Percentiles rank a stretch among this genome's conserved stretches.
Evolutionary conservation across 2,888 invertebrate genomes (phyloP).

Genomic region (Drosophila paranaensis): DNA sequence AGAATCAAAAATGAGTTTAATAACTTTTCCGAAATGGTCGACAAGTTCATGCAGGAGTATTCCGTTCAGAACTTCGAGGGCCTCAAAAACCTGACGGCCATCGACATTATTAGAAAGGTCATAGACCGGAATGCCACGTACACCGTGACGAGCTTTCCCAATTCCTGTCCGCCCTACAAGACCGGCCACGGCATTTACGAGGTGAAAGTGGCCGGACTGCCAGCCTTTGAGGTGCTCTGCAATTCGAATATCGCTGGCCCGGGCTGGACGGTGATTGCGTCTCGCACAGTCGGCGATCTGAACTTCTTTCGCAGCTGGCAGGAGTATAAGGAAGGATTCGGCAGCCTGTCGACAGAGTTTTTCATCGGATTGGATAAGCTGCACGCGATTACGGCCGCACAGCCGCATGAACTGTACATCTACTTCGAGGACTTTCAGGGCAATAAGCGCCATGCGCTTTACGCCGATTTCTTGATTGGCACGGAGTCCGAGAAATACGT

Average conservation of each 20-base stretch:
- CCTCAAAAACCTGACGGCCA: neutral
- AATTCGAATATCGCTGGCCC: conserved; percentile 12
- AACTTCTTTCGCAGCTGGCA: conserved; percentile 87
- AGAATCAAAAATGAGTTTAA: neutral
- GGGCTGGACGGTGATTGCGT: conserved; percentile 89
- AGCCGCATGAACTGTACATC: conserved; percentile 87
- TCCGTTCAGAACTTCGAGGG: neutral
- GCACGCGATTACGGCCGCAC: conserved; percentile 84
- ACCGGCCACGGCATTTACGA: conserved; percentile 3
- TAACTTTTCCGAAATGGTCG: neutral
- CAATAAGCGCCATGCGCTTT: conserved; percentile 86
- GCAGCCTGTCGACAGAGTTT: conserved; percentile 89
- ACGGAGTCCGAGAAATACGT: neutral
- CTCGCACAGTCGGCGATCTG: conserved; percentile 87
- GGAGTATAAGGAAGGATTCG: conserved; percentile 89
- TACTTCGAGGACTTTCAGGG: conserved; percentile 87
- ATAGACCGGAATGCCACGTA: neutral
- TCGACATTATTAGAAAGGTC: conserved; percentile 8
- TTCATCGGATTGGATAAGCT: conserved; percentile 90
- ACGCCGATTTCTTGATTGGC: conserved; percentile 82
- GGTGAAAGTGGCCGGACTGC: conserved; percentile 1
- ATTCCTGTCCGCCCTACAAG: conserved; percentile 1
- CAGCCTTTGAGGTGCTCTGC: conserved; percentile 17
- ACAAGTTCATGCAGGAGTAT: neutral
- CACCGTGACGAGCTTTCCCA: neutral